Evolutionary conservation across 2,797 vertebrate genomes (phyloP).

Genomic region (Lophotriccus pileatus): DNA sequence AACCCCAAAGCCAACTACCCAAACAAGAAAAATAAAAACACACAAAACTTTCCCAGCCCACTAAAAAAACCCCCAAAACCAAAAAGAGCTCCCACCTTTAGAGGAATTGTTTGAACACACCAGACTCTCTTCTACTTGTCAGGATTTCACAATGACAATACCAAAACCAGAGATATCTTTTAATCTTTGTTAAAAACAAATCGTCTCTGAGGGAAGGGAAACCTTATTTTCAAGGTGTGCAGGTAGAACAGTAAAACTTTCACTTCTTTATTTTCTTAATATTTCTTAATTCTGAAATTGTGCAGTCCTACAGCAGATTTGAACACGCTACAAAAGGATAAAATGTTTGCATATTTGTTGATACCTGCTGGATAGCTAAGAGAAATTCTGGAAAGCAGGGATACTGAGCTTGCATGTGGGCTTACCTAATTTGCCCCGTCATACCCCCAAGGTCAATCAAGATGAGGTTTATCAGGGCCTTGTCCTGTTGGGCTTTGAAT

Average conservation of each 20-base stretch:
- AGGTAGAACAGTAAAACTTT: not conserved
- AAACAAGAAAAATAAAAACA: not conserved
- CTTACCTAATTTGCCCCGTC: not conserved
- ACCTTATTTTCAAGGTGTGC: not conserved
- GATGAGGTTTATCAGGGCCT: not conserved
- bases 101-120: not conserved
- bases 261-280: not conserved
- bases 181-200: not conserved
- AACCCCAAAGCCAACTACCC: not conserved
- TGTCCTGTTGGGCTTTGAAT: not conserved
- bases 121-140: not conserved
- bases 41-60: too few relatives aligned
- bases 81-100: not conserved
- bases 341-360: not conserved
- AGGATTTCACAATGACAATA: not conserved
- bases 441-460: not conserved
- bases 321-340: not conserved
- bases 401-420: not conserved
- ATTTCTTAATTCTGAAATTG: not conserved
- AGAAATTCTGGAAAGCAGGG: not conserved
- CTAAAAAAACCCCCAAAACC: not conserved
- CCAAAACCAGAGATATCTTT: not conserved
- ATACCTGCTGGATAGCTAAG: not conserved
- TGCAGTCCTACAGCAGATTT: not conserved
- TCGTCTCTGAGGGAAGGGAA: not conserved